Evolutionary conservation across 2,797 vertebrate species (phyloP), one percentile per base, ranked within the genome.

Genomic region (Tokudaia muenninki): DNA sequence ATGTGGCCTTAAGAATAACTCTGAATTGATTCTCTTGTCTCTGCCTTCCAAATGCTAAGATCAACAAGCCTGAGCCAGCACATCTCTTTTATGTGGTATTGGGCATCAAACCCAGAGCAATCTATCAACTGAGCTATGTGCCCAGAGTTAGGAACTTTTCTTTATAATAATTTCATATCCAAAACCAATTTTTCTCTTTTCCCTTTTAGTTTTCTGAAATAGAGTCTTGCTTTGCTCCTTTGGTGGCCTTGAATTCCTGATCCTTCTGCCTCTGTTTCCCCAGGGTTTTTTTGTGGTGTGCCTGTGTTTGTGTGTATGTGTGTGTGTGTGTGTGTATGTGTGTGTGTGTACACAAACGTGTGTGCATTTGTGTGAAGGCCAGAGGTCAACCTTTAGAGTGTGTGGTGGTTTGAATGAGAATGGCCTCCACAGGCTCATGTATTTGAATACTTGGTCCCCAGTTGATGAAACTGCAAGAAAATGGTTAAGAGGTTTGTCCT

Each of bases 151-250:
- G 34, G 37, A 52, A 78, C 57, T 88, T 87, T 92, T 61, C 86
- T 83, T 91, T 55, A 84, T 83, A 55, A 81, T 90, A 61, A 77
- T 82, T 81, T 93, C 57, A 93, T 37, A 84, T 50, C 59, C 31
- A 34, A 50, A 26, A 80, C 67, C 67, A 70, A 7, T 84, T 95
- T 96, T 88, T 81, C 37, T 11, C 19, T 57, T 50, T 79, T 52
- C 34, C 1, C 9, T 22, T 80, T 55, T n/a, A 34, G 29, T 80
- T 52, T 80, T 52, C 31, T 80, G 78, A 80, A 52, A 55, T 80
- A 80, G 50, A 47, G 47, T 55, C 50, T 80, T 80, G 52, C 10
- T 80, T 80, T 80, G 31, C 19, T 55, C 17, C 19, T 55, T 50
- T n/a, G 29, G 31, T 55, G 57, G 21, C 52, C 79, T 57, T n/a